Conservation (phyloP, 2,888 invertebrate genomes). For the Platycnemis pennipes region DNA sequence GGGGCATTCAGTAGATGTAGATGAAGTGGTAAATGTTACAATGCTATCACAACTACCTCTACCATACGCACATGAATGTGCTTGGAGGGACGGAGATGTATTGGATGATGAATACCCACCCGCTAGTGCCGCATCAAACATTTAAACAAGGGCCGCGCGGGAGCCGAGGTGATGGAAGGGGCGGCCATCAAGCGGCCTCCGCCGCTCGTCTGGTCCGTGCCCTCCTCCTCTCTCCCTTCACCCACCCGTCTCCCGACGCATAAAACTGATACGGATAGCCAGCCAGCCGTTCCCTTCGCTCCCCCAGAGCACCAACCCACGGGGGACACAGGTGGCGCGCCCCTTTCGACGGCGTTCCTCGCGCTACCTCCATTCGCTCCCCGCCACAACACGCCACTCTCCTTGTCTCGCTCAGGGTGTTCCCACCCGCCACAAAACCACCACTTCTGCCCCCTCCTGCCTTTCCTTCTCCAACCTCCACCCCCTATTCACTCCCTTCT, state of each 20-base stretch:
- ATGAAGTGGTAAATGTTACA: too few species aligned
- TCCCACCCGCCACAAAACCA: not conserved
- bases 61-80: too few species aligned
- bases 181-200: too few species aligned
- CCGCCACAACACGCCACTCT: not conserved
- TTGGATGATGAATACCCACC: too few species aligned
- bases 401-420: not conserved
- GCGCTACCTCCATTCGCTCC: not conserved
- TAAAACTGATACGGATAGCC: not conserved
- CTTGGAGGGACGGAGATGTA: too few species aligned
- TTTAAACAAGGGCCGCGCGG: too few species aligned
- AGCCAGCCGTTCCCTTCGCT: not conserved
- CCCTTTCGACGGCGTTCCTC: not conserved
- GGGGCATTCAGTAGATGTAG: too few species aligned
- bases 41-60: too few species aligned
- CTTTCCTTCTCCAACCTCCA: not conserved
- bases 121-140: too few species aligned
- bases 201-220: too few species aligned
- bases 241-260: not conserved
- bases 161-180: too few species aligned
- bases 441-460: not conserved
- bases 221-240: too few species aligned
- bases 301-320: not conserved
- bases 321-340: not conserved
- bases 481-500: not conserved